Conservation (phyloP, 2,888 invertebrate species). For the Tyria jacobaeae region DNA sequence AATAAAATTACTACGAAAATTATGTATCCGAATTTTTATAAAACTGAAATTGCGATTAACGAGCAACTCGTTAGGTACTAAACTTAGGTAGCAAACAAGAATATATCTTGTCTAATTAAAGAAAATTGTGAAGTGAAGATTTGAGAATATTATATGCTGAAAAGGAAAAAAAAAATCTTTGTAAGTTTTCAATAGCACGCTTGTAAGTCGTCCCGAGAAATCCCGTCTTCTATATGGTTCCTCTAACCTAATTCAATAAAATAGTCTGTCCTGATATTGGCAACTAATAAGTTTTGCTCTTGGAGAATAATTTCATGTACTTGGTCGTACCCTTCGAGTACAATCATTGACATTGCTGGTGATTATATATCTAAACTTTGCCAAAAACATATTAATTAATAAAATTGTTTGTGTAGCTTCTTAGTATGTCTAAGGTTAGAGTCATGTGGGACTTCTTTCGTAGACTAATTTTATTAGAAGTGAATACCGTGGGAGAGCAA, state of each 20-base stretch:
- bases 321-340: conserved; percentile 4
- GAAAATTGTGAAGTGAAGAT: background rate
- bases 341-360: conserved; percentile 12
- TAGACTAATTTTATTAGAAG: background rate
- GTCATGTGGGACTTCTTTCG: background rate
- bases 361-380: background rate
- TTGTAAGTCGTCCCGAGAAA: too few relatives aligned
- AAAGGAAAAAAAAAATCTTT: too few relatives aligned
- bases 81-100: too few relatives aligned
- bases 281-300: conserved; percentile 24
- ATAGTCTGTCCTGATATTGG: conserved; percentile 12
- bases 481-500: too few relatives aligned
- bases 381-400: background rate
- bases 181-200: too few relatives aligned
- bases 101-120: too few relatives aligned
- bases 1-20: too few relatives aligned
- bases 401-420: background rate
- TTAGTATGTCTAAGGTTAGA: too few relatives aligned
- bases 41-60: too few relatives aligned
- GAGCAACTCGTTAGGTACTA: too few relatives aligned
- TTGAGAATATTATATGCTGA: too few relatives aligned
- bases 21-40: too few relatives aligned
- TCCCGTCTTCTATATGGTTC: background rate
- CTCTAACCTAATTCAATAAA: conserved; percentile 17
- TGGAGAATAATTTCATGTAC: conserved; percentile 18